Evolutionary conservation across 2,797 vertebrate genomes (phyloP).

Genomic region (Antrozous pallidus): DNA sequence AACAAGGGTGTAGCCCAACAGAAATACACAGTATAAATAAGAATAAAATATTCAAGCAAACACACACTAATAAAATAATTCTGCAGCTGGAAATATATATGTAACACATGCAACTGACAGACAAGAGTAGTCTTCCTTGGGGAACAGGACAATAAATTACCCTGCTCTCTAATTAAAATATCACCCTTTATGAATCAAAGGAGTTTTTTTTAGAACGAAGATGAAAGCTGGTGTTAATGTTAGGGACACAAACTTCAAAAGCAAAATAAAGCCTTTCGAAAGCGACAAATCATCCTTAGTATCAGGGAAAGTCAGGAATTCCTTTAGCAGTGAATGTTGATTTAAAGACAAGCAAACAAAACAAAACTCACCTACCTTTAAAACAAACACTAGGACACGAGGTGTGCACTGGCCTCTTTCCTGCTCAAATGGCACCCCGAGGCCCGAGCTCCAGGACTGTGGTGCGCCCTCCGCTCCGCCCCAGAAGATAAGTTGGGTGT

Average conservation of each 20-base stretch:
- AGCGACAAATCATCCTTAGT: constrained; percentile 21
- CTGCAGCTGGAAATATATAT: background rate
- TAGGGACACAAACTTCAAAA: background rate
- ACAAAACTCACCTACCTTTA: constrained; percentile 45
- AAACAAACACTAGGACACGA: background rate
- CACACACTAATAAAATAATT: constrained; percentile 38
- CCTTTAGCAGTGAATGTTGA: background rate
- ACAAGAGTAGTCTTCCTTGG: background rate
- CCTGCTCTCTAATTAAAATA: background rate
- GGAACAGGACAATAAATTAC: constrained; percentile 13
- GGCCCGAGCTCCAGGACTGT: background rate
- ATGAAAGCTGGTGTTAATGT: background rate
- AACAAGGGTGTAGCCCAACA: background rate
- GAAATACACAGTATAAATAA: constrained; percentile 52
- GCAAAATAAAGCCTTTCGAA: background rate
- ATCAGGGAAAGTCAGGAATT: constrained; percentile 3
- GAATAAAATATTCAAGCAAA: constrained; percentile 35
- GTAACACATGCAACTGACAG: background rate
- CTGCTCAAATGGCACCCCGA: constrained; percentile 18
- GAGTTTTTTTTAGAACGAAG: background rate
- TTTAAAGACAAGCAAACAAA: constrained; percentile 16
- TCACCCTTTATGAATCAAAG: background rate
- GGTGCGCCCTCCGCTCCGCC: background rate
- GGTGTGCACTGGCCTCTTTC: background rate
- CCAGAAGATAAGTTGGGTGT: constrained; percentile 64